A percentile compares a stretch with the other conserved stretches of the same genome.
phyloP scores from a whole-genome alignment of 2,113 vertebrate species.

The Vidua macroura region DNA sequence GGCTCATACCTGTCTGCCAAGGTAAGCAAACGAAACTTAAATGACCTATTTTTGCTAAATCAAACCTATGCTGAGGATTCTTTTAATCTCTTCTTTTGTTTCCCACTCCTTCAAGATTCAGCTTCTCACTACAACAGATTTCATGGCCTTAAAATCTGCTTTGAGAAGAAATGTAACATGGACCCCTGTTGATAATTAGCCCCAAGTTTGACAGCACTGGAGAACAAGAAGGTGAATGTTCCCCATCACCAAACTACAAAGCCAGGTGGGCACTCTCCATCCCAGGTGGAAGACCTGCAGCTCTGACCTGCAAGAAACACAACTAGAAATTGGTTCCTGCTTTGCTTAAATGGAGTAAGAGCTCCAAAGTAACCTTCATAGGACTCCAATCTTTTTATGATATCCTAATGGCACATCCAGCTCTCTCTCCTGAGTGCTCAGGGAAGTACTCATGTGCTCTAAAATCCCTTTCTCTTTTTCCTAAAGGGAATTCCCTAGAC shows the following conservation, averaged over 20 bases:
- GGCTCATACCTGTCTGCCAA: not conserved
- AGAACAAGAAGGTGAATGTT: not conserved
- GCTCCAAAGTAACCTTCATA: not conserved
- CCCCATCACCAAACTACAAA: not conserved
- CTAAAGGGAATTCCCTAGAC: not conserved
- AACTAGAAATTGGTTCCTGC: not conserved
- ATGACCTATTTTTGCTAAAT: slow-evolving; percentile 15
- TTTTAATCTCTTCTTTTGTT: not conserved
- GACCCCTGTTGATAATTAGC: not conserved
- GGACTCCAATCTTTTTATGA: not conserved
- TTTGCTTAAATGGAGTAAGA: not conserved
- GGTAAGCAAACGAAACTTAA: slow-evolving; percentile 24
- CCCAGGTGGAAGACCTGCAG: not conserved
- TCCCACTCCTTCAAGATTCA: not conserved
- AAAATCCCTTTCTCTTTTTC: not conserved
- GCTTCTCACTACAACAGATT: not conserved
- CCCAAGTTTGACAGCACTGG: not conserved
- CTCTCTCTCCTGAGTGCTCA: not conserved
- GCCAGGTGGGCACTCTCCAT: not conserved
- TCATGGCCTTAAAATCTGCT: not conserved
- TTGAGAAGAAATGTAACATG: not conserved
- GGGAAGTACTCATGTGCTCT: not conserved
- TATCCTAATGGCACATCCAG: not conserved
- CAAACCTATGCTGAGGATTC: not conserved
- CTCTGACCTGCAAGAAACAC: not conserved